These are phyloP conservation scores for Nycticebus coucang DNA, from an alignment of 2,113 vertebrate genomes.

Conservation along the genomic window DNA sequence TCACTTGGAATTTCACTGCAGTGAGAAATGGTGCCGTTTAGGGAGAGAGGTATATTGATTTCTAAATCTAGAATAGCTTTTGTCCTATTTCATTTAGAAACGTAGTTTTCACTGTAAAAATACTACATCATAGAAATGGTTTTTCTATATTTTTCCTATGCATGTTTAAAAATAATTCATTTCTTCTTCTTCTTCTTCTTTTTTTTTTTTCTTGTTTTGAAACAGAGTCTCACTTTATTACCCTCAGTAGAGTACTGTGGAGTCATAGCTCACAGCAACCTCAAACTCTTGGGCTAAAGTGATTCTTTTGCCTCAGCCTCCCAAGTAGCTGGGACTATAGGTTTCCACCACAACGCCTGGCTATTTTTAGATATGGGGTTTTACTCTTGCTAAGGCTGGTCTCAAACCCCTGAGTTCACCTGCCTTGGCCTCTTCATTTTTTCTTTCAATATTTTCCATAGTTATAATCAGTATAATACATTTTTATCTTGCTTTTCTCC, in stretches of 20 bases:
- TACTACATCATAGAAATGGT: background rate
- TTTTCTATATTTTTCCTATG: background rate
- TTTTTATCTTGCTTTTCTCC: conserved; percentile 28
- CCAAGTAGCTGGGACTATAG: no score
- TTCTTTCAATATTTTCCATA: conserved; percentile 22
- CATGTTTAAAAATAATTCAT: conserved; percentile 32
- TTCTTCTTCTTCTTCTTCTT: conserved; percentile 58
- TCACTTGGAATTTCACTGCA: conserved; percentile 47
- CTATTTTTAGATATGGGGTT: no score
- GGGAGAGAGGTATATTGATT: conserved; percentile 25
- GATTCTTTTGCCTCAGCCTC: no score
- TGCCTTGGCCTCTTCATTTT: background rate
- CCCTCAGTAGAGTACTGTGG: no score
- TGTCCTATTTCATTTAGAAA: conserved; percentile 60
- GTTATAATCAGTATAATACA: conserved; percentile 21
- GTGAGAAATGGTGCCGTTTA: conserved; percentile 24
- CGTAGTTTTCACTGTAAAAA: conserved; percentile 49
- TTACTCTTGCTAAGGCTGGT: no score
- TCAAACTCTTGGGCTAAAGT: no score
- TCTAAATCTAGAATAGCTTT: conserved; percentile 49
- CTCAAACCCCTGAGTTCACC: no score
- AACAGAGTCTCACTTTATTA: no score
- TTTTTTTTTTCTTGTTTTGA: background rate
- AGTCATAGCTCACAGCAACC: no score
- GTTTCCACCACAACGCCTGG: no score